Percentiles rank a stretch among this genome's conserved stretches.
These are phyloP conservation scores for Ia io DNA, from an alignment of 2,113 vertebrate species.

Conservation along the genomic window DNA sequence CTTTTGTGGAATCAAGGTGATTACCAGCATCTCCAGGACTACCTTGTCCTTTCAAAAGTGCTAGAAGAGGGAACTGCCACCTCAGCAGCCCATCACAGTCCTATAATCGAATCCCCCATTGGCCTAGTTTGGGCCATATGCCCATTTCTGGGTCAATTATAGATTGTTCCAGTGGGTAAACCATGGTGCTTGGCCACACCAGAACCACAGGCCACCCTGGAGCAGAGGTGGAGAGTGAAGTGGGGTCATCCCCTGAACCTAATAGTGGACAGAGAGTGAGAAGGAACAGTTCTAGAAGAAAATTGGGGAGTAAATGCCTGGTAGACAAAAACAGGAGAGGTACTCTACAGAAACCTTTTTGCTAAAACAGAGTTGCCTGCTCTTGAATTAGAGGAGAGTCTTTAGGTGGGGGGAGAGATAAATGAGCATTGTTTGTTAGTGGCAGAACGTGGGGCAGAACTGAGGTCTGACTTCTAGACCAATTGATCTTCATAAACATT, in stretches of 20 bases:
- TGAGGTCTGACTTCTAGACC: background rate
- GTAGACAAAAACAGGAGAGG: background rate
- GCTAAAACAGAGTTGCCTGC: background rate
- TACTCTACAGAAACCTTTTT: background rate
- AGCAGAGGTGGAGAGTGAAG: background rate
- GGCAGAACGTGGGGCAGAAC: background rate
- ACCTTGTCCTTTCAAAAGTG: background rate
- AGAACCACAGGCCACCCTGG: background rate
- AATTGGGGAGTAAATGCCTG: background rate
- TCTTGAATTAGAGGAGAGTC: background rate
- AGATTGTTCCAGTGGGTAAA: background rate
- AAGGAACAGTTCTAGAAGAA: background rate
- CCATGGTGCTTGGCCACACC: background rate
- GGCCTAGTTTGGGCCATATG: background rate
- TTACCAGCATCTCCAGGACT: background rate
- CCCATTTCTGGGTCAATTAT: background rate
- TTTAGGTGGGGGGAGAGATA: background rate
- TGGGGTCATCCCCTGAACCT: background rate
- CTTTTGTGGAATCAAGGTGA: background rate
- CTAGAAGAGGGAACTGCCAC: background rate
- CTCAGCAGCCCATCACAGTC: background rate
- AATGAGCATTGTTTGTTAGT: background rate
- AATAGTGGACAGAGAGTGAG: background rate
- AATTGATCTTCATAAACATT: background rate
- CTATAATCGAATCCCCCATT: background rate